Percentiles rank a stretch among this genome's conserved stretches.
phyloP scores from a whole-genome alignment of 37 sponge, comb jelly and placozoan species.

The Aplysina aerophoba region DNA sequence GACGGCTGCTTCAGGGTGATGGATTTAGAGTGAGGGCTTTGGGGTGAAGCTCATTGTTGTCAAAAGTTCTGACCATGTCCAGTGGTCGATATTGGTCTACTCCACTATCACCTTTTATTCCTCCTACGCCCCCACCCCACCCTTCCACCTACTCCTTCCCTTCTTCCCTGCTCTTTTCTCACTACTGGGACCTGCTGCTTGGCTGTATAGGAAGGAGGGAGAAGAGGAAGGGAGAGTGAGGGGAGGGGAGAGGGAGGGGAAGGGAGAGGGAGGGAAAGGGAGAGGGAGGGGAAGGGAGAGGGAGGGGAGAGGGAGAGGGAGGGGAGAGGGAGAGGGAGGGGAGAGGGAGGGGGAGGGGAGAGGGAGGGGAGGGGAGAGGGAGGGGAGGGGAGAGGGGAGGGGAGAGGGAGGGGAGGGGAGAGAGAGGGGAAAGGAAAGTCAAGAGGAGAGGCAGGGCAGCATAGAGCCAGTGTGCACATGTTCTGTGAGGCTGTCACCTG shows the following conservation, averaged over 20 bases:
- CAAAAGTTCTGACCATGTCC: too few relatives aligned
- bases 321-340: not conserved
- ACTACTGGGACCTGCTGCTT: constrained; percentile 31
- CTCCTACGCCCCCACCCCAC: not conserved
- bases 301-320: not conserved
- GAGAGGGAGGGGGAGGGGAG: not conserved
- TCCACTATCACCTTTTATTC: not conserved
- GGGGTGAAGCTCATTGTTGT: too few relatives aligned
- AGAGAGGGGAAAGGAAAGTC: constrained; percentile 2
- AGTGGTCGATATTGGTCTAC: not conserved
- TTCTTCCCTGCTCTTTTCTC: not conserved
- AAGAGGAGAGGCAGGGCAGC: not conserved
- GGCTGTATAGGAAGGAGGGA: constrained; percentile 4
- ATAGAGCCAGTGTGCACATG: too few relatives aligned
- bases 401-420: not conserved
- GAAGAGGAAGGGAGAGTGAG: constrained; percentile 15
- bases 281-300: not conserved
- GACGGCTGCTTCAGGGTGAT: too few relatives aligned
- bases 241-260: not conserved
- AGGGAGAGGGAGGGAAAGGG: not conserved
- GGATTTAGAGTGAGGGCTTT: too few relatives aligned
- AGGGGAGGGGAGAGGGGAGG: not conserved
- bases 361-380: not conserved
- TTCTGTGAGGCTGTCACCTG: too few relatives aligned
- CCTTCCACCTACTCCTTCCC: not conserved